phyloP scores from a whole-genome alignment of 2,113 vertebrate genomes.

The Hylia prasina region DNA sequence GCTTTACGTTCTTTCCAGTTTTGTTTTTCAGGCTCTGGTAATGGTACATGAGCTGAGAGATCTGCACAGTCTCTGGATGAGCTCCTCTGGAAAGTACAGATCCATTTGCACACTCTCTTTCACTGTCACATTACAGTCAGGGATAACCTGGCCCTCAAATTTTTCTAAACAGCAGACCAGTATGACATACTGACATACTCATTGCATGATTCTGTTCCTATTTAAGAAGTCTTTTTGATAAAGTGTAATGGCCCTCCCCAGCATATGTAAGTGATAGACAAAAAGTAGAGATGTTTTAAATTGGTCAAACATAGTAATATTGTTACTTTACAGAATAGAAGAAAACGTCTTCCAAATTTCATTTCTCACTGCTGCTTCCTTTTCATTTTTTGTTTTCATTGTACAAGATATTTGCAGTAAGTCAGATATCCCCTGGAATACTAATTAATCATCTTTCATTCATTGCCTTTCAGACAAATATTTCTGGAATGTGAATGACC shows the following conservation, averaged over 20 bases:
- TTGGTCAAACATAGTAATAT: not conserved
- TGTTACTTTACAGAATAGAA: not conserved
- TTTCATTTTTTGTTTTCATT: not conserved
- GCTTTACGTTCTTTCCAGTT: not conserved
- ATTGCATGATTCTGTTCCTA: not conserved
- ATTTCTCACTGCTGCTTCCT: not conserved
- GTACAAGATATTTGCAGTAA: not conserved
- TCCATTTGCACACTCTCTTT: not conserved
- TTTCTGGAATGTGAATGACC: constrained; percentile 55
- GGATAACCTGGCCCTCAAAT: not conserved
- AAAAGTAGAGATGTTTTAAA: not conserved
- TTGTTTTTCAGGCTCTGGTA: not conserved
- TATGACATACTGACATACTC: not conserved
- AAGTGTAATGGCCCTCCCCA: not conserved
- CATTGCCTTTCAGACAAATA: constrained; percentile 51
- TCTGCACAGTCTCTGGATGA: not conserved
- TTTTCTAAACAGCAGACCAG: not conserved
- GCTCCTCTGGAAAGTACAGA: not conserved
- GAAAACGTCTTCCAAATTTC: not conserved
- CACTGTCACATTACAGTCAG: not conserved
- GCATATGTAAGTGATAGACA: not conserved
- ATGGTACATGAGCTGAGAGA: not conserved
- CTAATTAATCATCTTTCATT: not conserved
- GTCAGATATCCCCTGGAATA: not conserved
- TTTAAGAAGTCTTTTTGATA: not conserved